Base-by-base conservation (phyloP, 64 coral and sea anemone species). In the Catalaphyllia jardinei region DNA sequence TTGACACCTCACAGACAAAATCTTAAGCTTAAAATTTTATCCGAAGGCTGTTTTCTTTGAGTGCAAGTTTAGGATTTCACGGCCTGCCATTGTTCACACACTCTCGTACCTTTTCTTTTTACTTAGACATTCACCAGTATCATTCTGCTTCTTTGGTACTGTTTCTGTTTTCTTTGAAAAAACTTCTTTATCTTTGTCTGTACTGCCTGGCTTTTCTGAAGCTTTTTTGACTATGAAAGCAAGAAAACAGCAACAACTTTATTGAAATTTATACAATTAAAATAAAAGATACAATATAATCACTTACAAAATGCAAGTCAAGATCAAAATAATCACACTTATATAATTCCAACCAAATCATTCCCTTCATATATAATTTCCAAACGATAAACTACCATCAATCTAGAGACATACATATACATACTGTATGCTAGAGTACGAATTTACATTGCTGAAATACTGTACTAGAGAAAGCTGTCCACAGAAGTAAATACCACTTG, bases 91-190 rank as follows among this genome's bases (percentile, higher is more conserved):
- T 39, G 4, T 39, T 39, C 2, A 39, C 4, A 57, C 1, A 57
- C 0, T 16, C 54, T 14, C 10, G 3, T 82, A 78, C 71, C 78
- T 82, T 81, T 73, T 74, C 79, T 85, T 91, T 17, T 73, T 22
- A 51, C 29, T 75, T 49, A 10, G 19, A 33, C 60, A 85, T 52
- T 76, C 16, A 49, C 4, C 71, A 18, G 54, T 64, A 1, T 71
- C 18, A 63, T 15, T 50, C 12, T 71, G 60, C 71, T 85, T 85
- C 62, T 85, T 38, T 71, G 81, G 22, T 4, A 28, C 24, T 15
- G 81, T 67, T 30, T 69, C 22, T 71, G 19, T 71, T 85, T 50
- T 85, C 5, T 25, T 31, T 80, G 50, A 7, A 4, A 13, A 1
- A 29, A 5, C 33, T 39, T 20, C 62, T 1, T 52, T 71, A 14